Base-by-base conservation (phyloP, 2,113 vertebrate species). In the Scomber japonicus region DNA sequence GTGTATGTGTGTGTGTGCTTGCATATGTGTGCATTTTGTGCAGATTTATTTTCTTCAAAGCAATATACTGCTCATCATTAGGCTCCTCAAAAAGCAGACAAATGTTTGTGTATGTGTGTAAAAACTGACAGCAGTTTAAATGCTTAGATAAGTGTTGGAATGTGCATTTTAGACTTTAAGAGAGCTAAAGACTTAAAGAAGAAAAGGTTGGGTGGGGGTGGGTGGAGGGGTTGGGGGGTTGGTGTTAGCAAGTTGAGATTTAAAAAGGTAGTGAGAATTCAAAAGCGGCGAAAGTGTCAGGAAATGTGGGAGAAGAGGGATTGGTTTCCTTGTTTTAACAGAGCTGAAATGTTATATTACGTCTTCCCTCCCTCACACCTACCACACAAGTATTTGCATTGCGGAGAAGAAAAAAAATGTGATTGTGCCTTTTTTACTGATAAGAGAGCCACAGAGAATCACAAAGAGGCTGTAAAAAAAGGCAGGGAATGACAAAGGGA, bases 61-160 rank as follows among this genome's bases (percentile, higher is more conserved):
- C 50, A 14, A 11, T 24, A 16, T 57, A 3, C 55, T 13, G 17
- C 75, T n/a, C 21, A 56, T 68, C 63, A 53, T 78, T 73, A 63
- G 62, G 12, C 24, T 27, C 30, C 4, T n/a, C 61, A 53, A 15
- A 66, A 77, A 63, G 54, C 48, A 60, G 30, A 9, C 35, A 31
- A 11, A 24, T 56, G 76, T 30, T 13, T 49, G 16, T 75, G 75
- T 53, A 65, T 48, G 13, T 19, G 14, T 50, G 9, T 57, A 63
- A 75, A 77, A 19, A 35, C 13, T 15, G 83, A 87, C 88, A 71
- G 71, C 67, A 68, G 71, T 77, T 79, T 85, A 81, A 62, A 83
- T 66, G 67, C 69, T 62, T 30, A 55, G 71, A 82, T 50, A 54
- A 16, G 35, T 51, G 45, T 45, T 74, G 7, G 21, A 77, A 67